These are phyloP conservation scores for Hoplodrina ambigua DNA, from an alignment of 2,888 invertebrate genomes.

Conservation along the genomic window DNA sequence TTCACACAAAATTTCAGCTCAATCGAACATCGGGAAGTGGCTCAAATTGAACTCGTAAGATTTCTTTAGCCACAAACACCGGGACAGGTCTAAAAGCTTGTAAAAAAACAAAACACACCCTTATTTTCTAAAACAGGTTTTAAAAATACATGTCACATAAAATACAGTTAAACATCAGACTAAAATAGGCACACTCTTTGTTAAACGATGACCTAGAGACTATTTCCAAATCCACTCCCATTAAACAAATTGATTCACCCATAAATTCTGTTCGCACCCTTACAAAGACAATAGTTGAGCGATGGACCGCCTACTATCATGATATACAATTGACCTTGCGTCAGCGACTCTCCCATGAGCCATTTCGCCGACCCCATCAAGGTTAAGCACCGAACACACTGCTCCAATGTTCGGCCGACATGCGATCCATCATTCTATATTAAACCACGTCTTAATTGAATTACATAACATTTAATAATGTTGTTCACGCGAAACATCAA, in stretches of 20 bases:
- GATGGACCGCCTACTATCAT: conserved; percentile 69
- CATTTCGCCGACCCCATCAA: conserved; percentile 75
- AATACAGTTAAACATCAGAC: conserved; percentile 9
- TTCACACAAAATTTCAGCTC: too few relatives aligned
- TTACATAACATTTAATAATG: conserved; percentile 51
- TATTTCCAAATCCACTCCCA: conserved; percentile 49
- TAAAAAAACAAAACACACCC: not conserved
- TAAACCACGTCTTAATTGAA: conserved; percentile 32
- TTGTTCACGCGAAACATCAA: conserved; percentile 45
- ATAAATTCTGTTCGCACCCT: conserved; percentile 64
- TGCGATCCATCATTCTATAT: conserved; percentile 64
- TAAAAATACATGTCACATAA: conserved; percentile 12
- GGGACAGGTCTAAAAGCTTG: too few relatives aligned
- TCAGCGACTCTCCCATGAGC: conserved; percentile 76
- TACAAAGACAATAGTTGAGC: conserved; percentile 65
- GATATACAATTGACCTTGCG: conserved; percentile 76
- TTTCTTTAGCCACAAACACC: too few relatives aligned
- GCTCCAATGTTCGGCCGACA: conserved; percentile 53
- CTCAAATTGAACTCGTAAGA: too few relatives aligned
- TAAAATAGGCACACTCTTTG: conserved; percentile 28
- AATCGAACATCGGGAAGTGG: too few relatives aligned
- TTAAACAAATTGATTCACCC: conserved; percentile 67
- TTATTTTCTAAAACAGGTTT: not conserved
- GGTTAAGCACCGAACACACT: conserved; percentile 62
- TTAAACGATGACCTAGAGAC: conserved; percentile 26